A percentile compares a stretch with the other conserved stretches of the same genome.
phyloP scores from a whole-genome alignment of 1,140 invertebrate species.

The Grapholita molesta region DNA sequence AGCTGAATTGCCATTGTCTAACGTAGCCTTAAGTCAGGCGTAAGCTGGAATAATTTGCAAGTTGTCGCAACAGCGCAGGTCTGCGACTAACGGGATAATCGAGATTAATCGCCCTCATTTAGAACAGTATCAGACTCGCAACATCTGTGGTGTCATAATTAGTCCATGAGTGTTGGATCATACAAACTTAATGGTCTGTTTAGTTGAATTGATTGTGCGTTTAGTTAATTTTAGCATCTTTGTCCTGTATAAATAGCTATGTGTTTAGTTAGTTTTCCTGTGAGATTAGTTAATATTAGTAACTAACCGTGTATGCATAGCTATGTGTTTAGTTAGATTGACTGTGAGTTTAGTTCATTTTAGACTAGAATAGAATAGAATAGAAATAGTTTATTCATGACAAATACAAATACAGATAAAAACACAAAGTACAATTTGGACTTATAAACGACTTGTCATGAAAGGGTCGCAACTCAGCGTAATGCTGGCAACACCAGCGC shows the following conservation, averaged over 20 bases:
- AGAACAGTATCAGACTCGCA: background rate
- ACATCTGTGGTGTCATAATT: conserved; percentile 14
- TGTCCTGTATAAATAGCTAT: background rate
- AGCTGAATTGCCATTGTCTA: background rate
- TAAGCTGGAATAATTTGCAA: background rate
- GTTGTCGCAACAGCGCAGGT: conserved; percentile 1
- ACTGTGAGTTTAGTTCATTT: too few relatives aligned
- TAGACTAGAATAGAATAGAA: too few relatives aligned
- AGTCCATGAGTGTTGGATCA: background rate
- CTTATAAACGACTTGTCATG: too few relatives aligned
- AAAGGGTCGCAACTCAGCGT: too few relatives aligned
- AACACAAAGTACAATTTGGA: too few relatives aligned
- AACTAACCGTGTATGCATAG: too few relatives aligned
- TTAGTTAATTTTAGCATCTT: background rate
- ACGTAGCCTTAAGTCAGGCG: background rate
- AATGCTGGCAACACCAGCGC: too few relatives aligned
- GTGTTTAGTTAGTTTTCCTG: too few relatives aligned
- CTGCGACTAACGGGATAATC: conserved; percentile 8
- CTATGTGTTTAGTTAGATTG: too few relatives aligned
- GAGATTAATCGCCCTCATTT: conserved; percentile 8
- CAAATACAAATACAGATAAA: too few relatives aligned
- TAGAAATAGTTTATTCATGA: too few relatives aligned
- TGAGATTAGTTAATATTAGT: too few relatives aligned
- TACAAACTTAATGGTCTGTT: background rate
- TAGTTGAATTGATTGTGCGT: background rate